Conservation (phyloP, 2,888 invertebrate genomes). For the Dastarcus helophoroides region DNA sequence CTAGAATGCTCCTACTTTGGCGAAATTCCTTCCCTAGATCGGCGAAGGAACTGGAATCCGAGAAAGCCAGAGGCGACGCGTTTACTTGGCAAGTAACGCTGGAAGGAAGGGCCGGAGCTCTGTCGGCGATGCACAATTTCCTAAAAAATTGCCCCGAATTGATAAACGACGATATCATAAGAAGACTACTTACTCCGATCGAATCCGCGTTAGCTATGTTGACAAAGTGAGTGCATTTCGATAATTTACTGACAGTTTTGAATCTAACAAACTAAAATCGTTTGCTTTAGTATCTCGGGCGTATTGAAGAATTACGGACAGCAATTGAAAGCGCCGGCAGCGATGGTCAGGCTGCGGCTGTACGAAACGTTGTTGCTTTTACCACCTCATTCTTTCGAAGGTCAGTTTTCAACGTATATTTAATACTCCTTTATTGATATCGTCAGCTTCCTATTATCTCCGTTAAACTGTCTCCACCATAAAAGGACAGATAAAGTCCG, state of each 20-base stretch:
- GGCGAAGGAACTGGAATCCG: conserved; percentile 91
- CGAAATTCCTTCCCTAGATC: conserved; percentile 96
- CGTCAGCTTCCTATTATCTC: neutral
- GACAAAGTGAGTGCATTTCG: conserved; percentile 58
- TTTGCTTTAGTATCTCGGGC: conserved; percentile 57
- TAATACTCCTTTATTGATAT: neutral
- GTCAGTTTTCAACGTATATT: conserved; percentile 31
- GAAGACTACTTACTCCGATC: conserved; percentile 79
- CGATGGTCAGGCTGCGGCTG: conserved; percentile 82
- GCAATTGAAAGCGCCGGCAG: conserved; percentile 86
- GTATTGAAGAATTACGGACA: conserved; percentile 84
- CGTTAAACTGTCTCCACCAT: too few relatives aligned
- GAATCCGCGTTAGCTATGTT: conserved; percentile 93
- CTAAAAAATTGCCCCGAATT: conserved; percentile 83
- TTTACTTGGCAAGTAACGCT: conserved; percentile 99
- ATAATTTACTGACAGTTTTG: conserved; percentile 6
- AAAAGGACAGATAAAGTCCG: too few relatives aligned
- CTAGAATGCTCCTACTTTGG: conserved; percentile 91
- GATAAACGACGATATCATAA: conserved; percentile 82
- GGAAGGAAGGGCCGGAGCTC: conserved; percentile 90
- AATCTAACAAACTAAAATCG: conserved; percentile 4
- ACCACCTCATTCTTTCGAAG: conserved; percentile 71
- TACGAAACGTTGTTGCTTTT: conserved; percentile 77
- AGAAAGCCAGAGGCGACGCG: conserved; percentile 89
- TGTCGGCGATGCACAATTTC: conserved; percentile 92